Evolutionary conservation across 2,113 vertebrate species (phyloP), one percentile per base, ranked within the genome.

Genomic region (Phrynosoma blainvillii): DNA sequence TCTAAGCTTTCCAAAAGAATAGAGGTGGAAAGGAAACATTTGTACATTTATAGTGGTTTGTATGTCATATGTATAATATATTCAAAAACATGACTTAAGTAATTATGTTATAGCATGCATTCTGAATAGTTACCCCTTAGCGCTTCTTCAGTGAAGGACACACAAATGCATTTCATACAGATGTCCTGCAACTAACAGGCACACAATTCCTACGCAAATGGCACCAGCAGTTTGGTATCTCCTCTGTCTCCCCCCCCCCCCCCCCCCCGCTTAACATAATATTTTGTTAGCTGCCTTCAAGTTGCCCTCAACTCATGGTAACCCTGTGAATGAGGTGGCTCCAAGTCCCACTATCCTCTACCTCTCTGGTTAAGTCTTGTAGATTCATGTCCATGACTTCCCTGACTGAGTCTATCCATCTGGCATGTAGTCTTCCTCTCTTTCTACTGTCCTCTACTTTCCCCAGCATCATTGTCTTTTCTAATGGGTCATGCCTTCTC

Each of bases 1-100:
- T 65, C 20, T 86, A 79, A 32, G 75, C 42, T 79, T 86, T 75
- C 36, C 68, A 52, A 87, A 82, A 82, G 36, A 75, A 75, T 52
- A 14, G 47, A 5, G 36, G 79, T n/a, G 2, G 27, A 82, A 27
- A 74, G 54, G 36, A 87, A 87, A 65, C 71, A 74, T 82, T 73
- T 82, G 54, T 5, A 73, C 5, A 59, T 75, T 80, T 74, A 42
- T 21, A 78, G 25, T 85, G 47, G 75, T 47, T 32, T 85, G 23
- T 40, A 27, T 32, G 30, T 20, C 59, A 78, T n/a, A 23, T 10
- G n/a, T 85, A 36, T 86, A 71, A 73, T 30, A 73, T 30, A 87
- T 52, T 87, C 62, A 30, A 80, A 27, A 73, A n/a, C 5, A 6
- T 8, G n/a, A 16, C 2, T 82, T 52, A 47, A 68, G 23, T 47